These are phyloP conservation scores for Brenthis ino DNA, from an alignment of 2,888 invertebrate species.

Conservation along the genomic window DNA sequence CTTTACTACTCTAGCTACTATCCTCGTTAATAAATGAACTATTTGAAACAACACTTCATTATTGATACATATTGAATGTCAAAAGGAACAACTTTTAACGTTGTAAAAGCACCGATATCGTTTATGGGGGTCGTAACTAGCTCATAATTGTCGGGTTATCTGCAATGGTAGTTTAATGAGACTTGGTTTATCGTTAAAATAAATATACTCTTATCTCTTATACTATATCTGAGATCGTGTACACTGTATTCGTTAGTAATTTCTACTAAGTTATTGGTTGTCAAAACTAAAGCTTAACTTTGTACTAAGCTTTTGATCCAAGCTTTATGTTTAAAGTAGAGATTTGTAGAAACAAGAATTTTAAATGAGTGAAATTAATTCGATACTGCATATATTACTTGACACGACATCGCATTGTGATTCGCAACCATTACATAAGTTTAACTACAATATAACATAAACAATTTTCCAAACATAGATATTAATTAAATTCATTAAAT, in stretches of 20 bases:
- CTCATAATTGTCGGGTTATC: constrained; percentile 67
- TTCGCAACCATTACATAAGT: too few relatives aligned
- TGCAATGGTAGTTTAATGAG: constrained; percentile 60
- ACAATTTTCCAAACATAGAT: too few relatives aligned
- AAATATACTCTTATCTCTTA: constrained; percentile 58
- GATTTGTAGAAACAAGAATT: too few relatives aligned
- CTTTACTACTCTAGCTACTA: too few relatives aligned
- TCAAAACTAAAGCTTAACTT: too few relatives aligned
- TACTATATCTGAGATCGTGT: constrained; percentile 36
- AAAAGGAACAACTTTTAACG: constrained; percentile 27
- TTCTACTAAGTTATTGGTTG: neutral
- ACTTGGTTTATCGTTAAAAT: constrained; percentile 49
- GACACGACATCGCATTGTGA: too few relatives aligned
- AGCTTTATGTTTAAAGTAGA: too few relatives aligned
- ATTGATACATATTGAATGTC: constrained; percentile 23
- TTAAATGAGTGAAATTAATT: too few relatives aligned
- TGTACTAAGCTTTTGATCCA: too few relatives aligned
- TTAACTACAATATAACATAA: too few relatives aligned
- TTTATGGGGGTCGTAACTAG: constrained; percentile 47
- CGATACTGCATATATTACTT: too few relatives aligned
- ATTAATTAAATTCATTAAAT: too few relatives aligned
- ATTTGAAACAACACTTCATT: neutral
- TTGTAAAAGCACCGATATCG: constrained; percentile 34
- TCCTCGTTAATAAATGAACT: neutral
- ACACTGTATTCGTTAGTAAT: constrained; percentile 5